Evolutionary conservation across 2,888 invertebrate species (phyloP).

Genomic region (Adela reaumurella): DNA sequence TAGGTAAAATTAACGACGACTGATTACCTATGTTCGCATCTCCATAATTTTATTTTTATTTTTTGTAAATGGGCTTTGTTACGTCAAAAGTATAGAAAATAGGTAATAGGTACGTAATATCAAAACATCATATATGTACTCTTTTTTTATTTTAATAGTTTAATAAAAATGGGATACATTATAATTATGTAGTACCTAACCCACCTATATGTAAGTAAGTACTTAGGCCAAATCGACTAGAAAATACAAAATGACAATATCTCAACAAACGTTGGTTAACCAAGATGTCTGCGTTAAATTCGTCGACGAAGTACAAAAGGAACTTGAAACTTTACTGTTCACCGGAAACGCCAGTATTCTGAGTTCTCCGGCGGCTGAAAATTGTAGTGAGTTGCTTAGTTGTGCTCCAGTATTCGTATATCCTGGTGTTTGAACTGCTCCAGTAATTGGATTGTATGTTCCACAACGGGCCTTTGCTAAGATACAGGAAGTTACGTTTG

Average conservation of each 20-base stretch:
- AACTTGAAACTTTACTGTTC: constrained; percentile 42
- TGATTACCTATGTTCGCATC: no score
- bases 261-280: constrained; percentile 40
- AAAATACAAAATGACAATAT: neutral
- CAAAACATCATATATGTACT: no score
- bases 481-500: constrained; percentile 64
- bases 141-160: no score
- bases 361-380: constrained; percentile 51
- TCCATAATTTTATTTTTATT: no score
- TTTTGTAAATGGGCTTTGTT: no score
- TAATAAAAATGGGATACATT: no score
- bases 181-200: no score
- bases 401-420: constrained; percentile 30
- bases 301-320: constrained; percentile 50
- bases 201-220: no score
- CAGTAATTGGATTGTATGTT: constrained; percentile 62
- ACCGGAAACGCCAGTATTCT: constrained; percentile 52
- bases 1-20: no score
- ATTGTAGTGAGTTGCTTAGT: constrained; percentile 55
- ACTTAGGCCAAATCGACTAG: no score
- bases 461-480: constrained; percentile 61
- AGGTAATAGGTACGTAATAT: no score
- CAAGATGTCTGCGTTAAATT: constrained; percentile 51
- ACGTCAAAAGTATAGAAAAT: no score
- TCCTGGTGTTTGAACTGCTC: constrained; percentile 54